These are phyloP conservation scores for Bimastos eiseni DNA, from an alignment of 2,888 invertebrate species.

Conservation along the genomic window DNA sequence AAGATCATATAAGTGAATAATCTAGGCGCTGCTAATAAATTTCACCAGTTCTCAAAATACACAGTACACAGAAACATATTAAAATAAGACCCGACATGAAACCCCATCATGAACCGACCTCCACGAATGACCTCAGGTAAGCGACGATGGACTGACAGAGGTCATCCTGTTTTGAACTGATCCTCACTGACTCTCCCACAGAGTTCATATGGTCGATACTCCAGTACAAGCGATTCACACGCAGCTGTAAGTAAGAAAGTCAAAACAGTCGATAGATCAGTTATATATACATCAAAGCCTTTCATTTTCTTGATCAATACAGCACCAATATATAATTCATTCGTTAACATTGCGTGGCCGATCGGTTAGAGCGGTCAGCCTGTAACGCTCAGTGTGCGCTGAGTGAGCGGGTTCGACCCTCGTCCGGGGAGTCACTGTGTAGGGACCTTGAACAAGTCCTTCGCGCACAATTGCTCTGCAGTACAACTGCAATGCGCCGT, in stretches of 20 bases:
- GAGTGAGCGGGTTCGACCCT: no score
- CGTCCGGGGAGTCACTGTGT: no score
- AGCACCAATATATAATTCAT: no score
- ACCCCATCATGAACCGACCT: background rate
- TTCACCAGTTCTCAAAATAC: background rate
- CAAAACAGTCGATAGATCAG: background rate
- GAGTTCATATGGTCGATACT: constrained; percentile 7
- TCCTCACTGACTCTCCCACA: background rate
- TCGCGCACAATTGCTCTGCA: no score
- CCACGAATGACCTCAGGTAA: background rate
- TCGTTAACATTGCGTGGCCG: no score
- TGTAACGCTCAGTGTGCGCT: no score
- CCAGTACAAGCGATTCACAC: constrained; percentile 7
- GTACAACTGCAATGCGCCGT: no score
- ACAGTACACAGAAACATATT: background rate
- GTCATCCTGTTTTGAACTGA: background rate
- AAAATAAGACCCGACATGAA: background rate
- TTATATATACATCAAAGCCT: background rate
- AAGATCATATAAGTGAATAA: background rate
- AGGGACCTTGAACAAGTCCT: no score
- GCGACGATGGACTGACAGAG: background rate
- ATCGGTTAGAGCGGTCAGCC: no score
- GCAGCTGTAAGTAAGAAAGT: background rate
- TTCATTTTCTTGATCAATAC: background rate
- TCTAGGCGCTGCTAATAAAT: background rate